Conservation (phyloP, 2,797 vertebrate genomes). For the Mycteria americana region DNA sequence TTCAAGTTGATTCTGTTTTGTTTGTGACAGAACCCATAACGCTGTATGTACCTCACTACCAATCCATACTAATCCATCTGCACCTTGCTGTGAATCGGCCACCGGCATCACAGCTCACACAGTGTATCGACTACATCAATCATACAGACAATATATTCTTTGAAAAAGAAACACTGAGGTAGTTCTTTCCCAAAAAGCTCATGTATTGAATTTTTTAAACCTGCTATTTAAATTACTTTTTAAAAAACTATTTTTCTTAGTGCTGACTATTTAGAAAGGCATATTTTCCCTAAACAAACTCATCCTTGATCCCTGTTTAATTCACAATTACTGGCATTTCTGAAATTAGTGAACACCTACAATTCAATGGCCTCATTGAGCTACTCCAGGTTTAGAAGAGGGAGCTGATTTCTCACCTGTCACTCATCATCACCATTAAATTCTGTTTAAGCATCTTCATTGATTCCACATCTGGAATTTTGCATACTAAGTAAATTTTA, state of each 20-base stretch:
- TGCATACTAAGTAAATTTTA: not conserved
- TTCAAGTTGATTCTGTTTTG: not conserved
- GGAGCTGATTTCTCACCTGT: not conserved
- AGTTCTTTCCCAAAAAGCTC: not conserved
- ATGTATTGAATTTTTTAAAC: not conserved
- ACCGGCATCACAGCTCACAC: not conserved
- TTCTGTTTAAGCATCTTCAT: not conserved
- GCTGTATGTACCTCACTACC: not conserved
- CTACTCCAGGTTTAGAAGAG: not conserved
- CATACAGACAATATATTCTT: not conserved
- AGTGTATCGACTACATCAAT: not conserved
- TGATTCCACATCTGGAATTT: constrained; percentile 10
- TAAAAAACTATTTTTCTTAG: not conserved
- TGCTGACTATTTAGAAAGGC: not conserved
- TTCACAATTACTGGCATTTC: not conserved
- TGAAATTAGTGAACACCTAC: constrained; percentile 1
- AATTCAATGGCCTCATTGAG: not conserved
- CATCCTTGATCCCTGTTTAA: not conserved
- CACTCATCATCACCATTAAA: constrained; percentile 3
- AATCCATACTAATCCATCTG: not conserved
- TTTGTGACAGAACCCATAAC: not conserved
- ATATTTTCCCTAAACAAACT: not conserved
- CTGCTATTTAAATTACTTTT: not conserved
- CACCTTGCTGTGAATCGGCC: not conserved
- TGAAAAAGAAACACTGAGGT: not conserved